These are phyloP conservation scores for Barypeithes pellucidus DNA, from an alignment of 2,888 invertebrate genomes.

Conservation along the genomic window DNA sequence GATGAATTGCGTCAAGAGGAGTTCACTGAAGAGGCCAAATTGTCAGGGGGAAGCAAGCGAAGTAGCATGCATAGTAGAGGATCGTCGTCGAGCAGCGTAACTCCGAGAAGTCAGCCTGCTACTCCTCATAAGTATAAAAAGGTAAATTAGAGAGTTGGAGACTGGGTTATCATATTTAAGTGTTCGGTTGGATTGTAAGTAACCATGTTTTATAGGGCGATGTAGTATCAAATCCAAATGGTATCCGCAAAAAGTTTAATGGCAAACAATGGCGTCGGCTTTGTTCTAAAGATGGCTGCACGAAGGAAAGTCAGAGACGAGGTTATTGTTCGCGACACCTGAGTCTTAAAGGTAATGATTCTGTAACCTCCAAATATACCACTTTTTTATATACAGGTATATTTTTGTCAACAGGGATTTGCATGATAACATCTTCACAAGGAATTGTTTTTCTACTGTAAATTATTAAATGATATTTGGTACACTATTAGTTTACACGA, in stretches of 20 bases:
- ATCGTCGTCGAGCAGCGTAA: constrained; percentile 92
- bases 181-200: not conserved
- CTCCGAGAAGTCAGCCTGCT: constrained; percentile 85
- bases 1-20: constrained; percentile 90
- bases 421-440: too few relatives aligned
- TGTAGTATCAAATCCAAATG: constrained; percentile 93
- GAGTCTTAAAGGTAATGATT: constrained; percentile 83
- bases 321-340: constrained; percentile 98
- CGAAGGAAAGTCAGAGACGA: constrained; percentile 96
- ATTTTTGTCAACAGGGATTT: too few relatives aligned
- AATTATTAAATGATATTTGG: too few relatives aligned
- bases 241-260: constrained; percentile 98
- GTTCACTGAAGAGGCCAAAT: constrained; percentile 84
- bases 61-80: constrained; percentile 94
- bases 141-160: constrained; percentile 7
- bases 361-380: too few relatives aligned
- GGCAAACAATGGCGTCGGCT: constrained; percentile 99
- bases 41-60: constrained; percentile 86
- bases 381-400: too few relatives aligned
- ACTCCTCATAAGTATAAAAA: constrained; percentile 97
- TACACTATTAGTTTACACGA: too few relatives aligned
- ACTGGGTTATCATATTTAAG: not conserved
- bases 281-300: constrained; percentile 96
- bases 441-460: too few relatives aligned
- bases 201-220: constrained; percentile 78